Conservation (phyloP, 2,113 vertebrate genomes). For the Mus musculus region GRCm39 chr11:106509501-106510000, state of each 20-base stretch:
- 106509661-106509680: too few species aligned
- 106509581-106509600: not conserved
- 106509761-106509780: not conserved
- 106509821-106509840: too few species aligned
- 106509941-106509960: too few species aligned
- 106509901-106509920: too few species aligned
- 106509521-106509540: too few species aligned
- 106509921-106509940: too few species aligned
- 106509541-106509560: not conserved
- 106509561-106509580: not conserved
- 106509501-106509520: too few species aligned
- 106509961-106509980: too few species aligned
- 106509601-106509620: not conserved
- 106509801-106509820: not conserved
- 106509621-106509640: not conserved
- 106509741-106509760: not conserved
- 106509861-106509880: too few species aligned
- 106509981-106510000: too few species aligned
- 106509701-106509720: not conserved
- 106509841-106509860: too few species aligned
- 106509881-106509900: too few species aligned
- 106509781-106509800: not conserved
- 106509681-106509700: not conserved
- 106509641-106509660: not conserved
- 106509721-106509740: not conserved